Base-by-base conservation (phyloP, 2,113 vertebrate genomes). In the Prionailurus viverrinus region DNA sequence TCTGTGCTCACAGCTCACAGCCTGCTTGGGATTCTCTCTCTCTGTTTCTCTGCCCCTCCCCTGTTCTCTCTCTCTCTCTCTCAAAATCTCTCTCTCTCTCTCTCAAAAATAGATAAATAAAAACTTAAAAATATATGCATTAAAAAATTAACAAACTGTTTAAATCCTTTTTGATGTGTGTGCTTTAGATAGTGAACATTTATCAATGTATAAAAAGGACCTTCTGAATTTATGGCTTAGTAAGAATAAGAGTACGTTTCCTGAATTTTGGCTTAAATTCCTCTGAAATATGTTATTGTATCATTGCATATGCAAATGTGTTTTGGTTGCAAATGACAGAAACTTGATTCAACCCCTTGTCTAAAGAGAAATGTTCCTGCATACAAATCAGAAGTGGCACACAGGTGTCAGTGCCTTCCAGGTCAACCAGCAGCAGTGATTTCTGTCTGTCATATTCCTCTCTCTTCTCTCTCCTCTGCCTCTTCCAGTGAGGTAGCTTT, bases 291-390 rank as follows among this genome's bases (percentile, higher is more conserved):
- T 45, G 9, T 65, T 66, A 25, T 79, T 69, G 33, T 53, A 3
- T 65, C 10, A 31, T 65, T 79, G 89, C 14, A 23, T n/a, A 92
- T 66, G 31, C 27, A 48, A 6, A 21, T 76, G 21, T 36, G 1
- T 95, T 95, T 89, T 85, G 66, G 58, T 91, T 89, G 16, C 31
- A 85, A 91, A 82, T 51, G 21, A 94, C 27, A 73, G 89, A 93
- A 93, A 87, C 16, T n/a, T 48, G 27, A 78, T 87, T 90, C 21
- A 82, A 55, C 82, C 16, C 23, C 13, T 2, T 76, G 15, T 48
- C 63, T 55, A 33, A 91, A 68, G 18, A 69, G 39, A 73, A 79
- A 13, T 45, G 16, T 41, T 79, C 65, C 27, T 41, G 1, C 5
- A 5, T 48, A 10, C 14, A 78, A 27, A 82, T 76, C 31, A 85